Evolutionary conservation across 2,888 invertebrate genomes (phyloP).

Genomic region (Trichacis sp.): DNA sequence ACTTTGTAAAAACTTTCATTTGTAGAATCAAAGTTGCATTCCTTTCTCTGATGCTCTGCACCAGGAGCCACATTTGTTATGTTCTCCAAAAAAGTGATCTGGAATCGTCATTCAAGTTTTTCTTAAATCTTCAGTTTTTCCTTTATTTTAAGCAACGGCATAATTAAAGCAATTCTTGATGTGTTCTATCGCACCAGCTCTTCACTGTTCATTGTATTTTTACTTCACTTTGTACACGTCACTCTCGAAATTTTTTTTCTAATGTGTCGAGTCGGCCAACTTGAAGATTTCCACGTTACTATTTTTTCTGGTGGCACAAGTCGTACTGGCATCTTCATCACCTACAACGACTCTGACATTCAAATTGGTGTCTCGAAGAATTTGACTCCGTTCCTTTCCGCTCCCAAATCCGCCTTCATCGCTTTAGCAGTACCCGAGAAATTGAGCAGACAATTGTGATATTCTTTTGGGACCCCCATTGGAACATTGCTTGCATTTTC

Average conservation of each 20-base stretch:
- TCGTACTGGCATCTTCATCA: too few relatives aligned
- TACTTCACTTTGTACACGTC: constrained; percentile 32
- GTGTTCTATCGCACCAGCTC: constrained; percentile 23
- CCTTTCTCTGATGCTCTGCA: too few relatives aligned
- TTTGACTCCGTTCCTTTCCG: constrained; percentile 14
- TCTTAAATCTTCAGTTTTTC: too few relatives aligned
- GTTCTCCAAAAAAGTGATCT: too few relatives aligned
- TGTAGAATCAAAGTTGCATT: not conserved
- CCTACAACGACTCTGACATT: too few relatives aligned
- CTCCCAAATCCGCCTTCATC: constrained; percentile 47
- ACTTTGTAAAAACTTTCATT: not conserved
- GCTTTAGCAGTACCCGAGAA: constrained; percentile 30
- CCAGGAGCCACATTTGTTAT: too few relatives aligned
- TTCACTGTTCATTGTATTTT: constrained; percentile 19
- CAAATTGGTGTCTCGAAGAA: too few relatives aligned
- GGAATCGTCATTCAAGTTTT: too few relatives aligned
- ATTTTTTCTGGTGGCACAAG: too few relatives aligned
- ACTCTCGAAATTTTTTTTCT: constrained; percentile 32
- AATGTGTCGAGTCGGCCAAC: constrained; percentile 32
- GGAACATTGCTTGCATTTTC: constrained; percentile 42
- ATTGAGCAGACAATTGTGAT: too few relatives aligned
- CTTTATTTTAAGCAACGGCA: constrained; percentile 36
- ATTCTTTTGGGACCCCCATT: constrained; percentile 18
- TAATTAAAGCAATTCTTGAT: constrained; percentile 15
- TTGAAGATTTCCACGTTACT: constrained; percentile 16